Percentiles rank a stretch among this genome's conserved stretches.
Conservation (phyloP, 2,113 vertebrate genomes). For the Orientallactaga bullata region DNA sequence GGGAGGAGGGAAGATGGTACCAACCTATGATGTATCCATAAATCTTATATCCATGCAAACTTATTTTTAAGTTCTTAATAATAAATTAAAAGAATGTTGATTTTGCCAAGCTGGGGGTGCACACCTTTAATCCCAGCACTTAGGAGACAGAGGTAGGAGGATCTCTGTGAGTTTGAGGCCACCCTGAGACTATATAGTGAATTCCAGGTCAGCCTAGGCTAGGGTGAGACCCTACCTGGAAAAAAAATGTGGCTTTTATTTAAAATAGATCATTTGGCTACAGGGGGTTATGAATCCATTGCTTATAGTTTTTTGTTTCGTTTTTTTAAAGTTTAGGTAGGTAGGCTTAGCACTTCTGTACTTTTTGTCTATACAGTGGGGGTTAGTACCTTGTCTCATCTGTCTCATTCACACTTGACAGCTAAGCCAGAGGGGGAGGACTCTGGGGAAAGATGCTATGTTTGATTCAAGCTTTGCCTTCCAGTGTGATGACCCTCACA, state of each 20-base stretch:
- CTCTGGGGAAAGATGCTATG: not conserved
- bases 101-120: no score
- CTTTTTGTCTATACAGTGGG: not conserved
- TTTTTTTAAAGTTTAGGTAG: not conserved
- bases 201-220: no score
- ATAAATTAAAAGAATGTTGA: not conserved
- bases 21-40: no score
- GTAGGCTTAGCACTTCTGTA: not conserved
- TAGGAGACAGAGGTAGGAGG: no score
- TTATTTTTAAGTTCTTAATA: no score
- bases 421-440: not conserved
- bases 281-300: not conserved
- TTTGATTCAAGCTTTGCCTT: constrained; percentile 16
- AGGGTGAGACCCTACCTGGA: no score
- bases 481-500: not conserved
- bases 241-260: not conserved
- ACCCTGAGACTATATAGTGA: no score
- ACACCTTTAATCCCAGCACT: no score
- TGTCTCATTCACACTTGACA: not conserved
- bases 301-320: not conserved
- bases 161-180: no score
- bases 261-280: not conserved
- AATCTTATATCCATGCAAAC: no score
- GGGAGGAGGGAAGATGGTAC: no score
- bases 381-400: not conserved